Base-by-base conservation (phyloP, 64 coral and sea anemone species). In the Montipora efflorescens region DNA sequence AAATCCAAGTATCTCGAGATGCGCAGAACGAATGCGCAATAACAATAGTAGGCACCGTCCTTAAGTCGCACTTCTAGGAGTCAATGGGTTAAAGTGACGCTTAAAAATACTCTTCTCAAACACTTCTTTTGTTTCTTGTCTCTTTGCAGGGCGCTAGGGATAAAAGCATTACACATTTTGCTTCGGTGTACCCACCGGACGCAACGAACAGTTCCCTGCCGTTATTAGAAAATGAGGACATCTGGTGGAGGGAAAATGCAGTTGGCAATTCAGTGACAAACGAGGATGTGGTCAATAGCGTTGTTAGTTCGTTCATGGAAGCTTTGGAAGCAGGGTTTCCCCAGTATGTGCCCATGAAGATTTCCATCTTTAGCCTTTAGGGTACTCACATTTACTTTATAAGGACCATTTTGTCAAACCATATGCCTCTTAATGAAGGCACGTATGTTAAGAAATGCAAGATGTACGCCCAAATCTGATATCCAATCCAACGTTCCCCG, bases 141-240 rank as follows among this genome's bases (percentile, higher is more conserved):
- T 67, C 15, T 6, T 47, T 76, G 67, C 62, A 97, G 95, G 95
- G 95, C 73, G 95, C 95, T 57, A 81, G 95, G 20, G 91, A 94
- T 74, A 92, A 97, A 76, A 97, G 90, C 76, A 97, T 94, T 79
- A 97, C 95, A 5, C 95, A 97, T 89, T 94, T 97, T 79, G 78
- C 92, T 12, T 73, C 88, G 36, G 92, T 97, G 46, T 94, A 92
- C 68, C 96, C 96, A 22, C 73, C 93, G 22, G 96, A 97, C 73
- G 22, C 46, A 0, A 92, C 92, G 3, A 97, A 97, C 48, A 75
- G 75, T 8, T 75, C 96, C 78, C 22, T 95, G 23, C 59, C 89
- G 7, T 20, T 97, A n/a, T 58, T 95, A 57, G 50, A 44, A 3
- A 64, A 88, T 19, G 89, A 94, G 22, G 93, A 97, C 67, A 90